phyloP scores from a whole-genome alignment of 2,888 invertebrate species.

The Anarsia innoxiella region DNA sequence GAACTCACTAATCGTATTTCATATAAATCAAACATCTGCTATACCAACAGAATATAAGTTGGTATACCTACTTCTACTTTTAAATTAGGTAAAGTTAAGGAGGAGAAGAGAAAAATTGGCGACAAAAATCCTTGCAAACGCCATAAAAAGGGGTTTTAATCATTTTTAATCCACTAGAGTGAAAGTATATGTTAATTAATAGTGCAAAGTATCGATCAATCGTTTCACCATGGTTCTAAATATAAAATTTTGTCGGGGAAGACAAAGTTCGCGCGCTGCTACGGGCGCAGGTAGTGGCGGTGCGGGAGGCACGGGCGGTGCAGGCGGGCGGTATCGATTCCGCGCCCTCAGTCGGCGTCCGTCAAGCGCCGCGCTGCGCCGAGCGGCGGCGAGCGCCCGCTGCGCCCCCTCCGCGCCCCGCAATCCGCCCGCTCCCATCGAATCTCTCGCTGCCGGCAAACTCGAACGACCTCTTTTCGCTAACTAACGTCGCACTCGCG shows the following conservation, averaged over 20 bases:
- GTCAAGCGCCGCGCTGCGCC: slow-evolving; percentile 53
- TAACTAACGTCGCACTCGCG: slow-evolving; percentile 68
- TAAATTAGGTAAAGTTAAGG: no score
- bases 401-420: slow-evolving; percentile 52
- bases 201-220: slow-evolving; percentile 74
- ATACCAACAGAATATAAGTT: no score
- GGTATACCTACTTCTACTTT: neutral
- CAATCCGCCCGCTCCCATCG: slow-evolving; percentile 37
- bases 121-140: neutral
- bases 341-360: slow-evolving; percentile 71
- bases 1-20: no score
- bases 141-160: neutral
- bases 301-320: slow-evolving; percentile 53
- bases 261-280: slow-evolving; percentile 75
- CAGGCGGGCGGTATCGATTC: slow-evolving; percentile 56
- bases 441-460: slow-evolving; percentile 66
- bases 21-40: no score
- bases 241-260: slow-evolving; percentile 72
- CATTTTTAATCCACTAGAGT: slow-evolving; percentile 24
- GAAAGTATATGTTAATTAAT: slow-evolving; percentile 65
- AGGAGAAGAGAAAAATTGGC: neutral
- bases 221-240: slow-evolving; percentile 73
- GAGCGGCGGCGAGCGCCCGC: slow-evolving; percentile 70
- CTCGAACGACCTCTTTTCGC: slow-evolving; percentile 72
- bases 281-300: slow-evolving; percentile 50